Percentiles rank a stretch among this genome's conserved stretches.
Conservation (phyloP, 1,140 invertebrate genomes). For the Drosophila nebulosa region DNA sequence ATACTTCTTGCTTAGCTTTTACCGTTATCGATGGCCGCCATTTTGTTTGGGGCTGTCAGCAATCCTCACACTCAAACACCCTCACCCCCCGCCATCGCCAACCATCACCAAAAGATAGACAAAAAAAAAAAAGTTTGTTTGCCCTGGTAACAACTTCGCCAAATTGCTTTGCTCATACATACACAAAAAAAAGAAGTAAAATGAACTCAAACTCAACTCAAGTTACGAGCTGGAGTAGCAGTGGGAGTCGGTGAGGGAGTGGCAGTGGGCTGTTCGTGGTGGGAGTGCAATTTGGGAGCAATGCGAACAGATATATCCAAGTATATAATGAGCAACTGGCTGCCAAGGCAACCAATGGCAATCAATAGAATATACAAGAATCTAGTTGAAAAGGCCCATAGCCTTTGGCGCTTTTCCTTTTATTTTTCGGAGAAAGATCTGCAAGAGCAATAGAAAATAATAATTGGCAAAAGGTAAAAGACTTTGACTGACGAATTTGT, state of each 20-base stretch:
- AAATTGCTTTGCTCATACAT: slow-evolving; percentile 63
- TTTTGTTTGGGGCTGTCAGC: slow-evolving; percentile 38
- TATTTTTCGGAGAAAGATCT: no score
- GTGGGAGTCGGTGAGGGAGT: background rate
- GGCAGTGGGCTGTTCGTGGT: background rate
- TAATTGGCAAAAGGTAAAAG: no score
- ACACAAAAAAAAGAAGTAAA: background rate
- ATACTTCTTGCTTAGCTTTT: slow-evolving; percentile 19
- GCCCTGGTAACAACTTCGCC: slow-evolving; percentile 55
- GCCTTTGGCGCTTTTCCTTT: no score
- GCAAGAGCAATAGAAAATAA: no score
- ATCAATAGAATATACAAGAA: background rate
- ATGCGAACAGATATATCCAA: background rate
- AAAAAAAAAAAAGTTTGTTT: slow-evolving; percentile 29
- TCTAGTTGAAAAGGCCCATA: background rate
- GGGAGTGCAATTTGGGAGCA: slow-evolving; percentile 15
- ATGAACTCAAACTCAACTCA: slow-evolving; percentile 49
- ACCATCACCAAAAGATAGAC: background rate
- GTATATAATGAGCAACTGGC: slow-evolving; percentile 42
- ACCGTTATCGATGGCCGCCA: slow-evolving; percentile 55
- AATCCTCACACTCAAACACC: background rate
- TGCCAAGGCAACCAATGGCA: slow-evolving; percentile 31
- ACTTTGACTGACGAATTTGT: background rate
- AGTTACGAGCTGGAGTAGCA: slow-evolving; percentile 34
- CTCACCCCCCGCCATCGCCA: no score